Evolutionary conservation across 2,888 invertebrate genomes (phyloP).

Genomic region (Helicoverpa assulta): DNA sequence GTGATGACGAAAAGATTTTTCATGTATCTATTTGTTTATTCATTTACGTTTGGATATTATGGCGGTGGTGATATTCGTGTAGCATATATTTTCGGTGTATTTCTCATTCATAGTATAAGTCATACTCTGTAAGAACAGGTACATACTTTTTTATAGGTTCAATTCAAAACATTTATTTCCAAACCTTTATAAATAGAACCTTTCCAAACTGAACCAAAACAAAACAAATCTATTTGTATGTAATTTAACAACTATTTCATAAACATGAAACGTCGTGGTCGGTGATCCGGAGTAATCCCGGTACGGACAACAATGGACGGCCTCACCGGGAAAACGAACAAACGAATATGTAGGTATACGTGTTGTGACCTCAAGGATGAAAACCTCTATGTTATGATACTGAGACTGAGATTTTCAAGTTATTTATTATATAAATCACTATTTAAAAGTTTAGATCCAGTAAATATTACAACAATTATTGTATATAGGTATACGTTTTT

Average conservation of each 20-base stretch:
- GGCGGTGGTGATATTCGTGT: background rate
- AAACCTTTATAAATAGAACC: background rate
- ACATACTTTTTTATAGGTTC: too few species aligned
- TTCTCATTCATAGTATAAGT: too few species aligned
- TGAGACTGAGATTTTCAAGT: too few species aligned
- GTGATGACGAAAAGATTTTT: background rate
- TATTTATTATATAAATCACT: too few species aligned
- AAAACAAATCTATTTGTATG: conserved; percentile 17
- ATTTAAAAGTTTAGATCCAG: too few species aligned
- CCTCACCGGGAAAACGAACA: conserved; percentile 36
- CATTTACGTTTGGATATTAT: background rate
- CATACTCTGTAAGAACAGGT: too few species aligned
- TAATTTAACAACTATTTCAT: conserved; percentile 32
- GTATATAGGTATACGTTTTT: too few species aligned
- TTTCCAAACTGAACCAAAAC: conserved; percentile 5
- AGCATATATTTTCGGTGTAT: too few species aligned
- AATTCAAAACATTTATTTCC: too few species aligned
- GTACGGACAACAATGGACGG: conserved; percentile 33
- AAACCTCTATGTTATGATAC: too few species aligned
- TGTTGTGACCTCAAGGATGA: background rate
- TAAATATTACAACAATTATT: too few species aligned
- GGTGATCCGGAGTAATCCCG: conserved; percentile 56
- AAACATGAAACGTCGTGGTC: conserved; percentile 48
- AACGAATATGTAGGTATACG: background rate
- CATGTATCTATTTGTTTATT: conserved; percentile 1